Evolutionary conservation across 2,113 vertebrate species (phyloP).

Genomic region (Enhydra lutris): DNA sequence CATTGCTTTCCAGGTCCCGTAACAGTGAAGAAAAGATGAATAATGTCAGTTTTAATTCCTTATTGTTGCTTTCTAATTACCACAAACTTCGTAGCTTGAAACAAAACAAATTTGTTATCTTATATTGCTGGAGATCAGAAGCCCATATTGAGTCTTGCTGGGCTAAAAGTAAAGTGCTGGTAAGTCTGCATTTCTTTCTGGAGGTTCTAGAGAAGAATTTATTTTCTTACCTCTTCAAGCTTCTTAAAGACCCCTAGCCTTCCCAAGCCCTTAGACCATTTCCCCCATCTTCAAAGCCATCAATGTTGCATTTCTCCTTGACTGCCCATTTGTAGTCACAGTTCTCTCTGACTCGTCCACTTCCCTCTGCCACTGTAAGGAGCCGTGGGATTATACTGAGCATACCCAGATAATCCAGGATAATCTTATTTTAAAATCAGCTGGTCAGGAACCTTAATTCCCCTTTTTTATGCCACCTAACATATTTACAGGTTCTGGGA

Average conservation of each 20-base stretch:
- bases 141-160: not conserved
- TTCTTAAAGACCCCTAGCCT: not conserved
- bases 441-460: not conserved
- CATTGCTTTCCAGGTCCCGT: not conserved
- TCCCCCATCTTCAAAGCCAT: not conserved
- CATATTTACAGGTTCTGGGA: not conserved
- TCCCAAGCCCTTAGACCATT: not conserved
- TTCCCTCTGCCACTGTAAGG: not conserved
- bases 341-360: not conserved
- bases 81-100: not conserved
- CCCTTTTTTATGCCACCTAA: not conserved
- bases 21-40: not conserved
- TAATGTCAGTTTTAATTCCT: not conserved
- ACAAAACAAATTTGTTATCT: not conserved
- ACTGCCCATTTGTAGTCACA: not conserved
- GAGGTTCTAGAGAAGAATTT: not conserved
- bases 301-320: not conserved
- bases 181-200: not conserved
- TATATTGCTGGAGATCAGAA: not conserved
- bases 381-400: not conserved
- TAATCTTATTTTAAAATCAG: not conserved
- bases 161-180: not conserved
- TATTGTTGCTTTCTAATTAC: not conserved
- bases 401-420: not conserved
- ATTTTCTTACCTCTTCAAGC: not conserved